Percentiles rank a stretch among this genome's conserved stretches.
Evolutionary conservation across 2,113 vertebrate species (phyloP).

Genomic region (Gopherus evgoodei): DNA sequence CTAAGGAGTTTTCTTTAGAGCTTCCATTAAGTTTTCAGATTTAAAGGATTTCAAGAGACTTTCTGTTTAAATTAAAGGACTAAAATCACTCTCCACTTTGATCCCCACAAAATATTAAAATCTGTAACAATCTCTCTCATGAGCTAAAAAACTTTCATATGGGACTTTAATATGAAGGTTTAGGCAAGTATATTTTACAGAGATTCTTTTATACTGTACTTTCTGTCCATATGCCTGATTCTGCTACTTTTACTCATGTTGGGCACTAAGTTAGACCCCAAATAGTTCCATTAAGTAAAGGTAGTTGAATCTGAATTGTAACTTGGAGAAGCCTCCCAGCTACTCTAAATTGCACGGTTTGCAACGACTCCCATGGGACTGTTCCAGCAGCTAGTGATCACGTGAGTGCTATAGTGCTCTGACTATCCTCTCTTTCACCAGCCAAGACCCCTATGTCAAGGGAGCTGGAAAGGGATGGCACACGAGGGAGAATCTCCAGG

Average conservation of each 20-base stretch:
- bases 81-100: not conserved
- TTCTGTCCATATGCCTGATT: not conserved
- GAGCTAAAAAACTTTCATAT: not conserved
- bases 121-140: not conserved
- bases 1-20: not conserved
- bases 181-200: not conserved
- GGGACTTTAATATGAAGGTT: not conserved
- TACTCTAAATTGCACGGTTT: too few species aligned
- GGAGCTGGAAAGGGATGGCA: too few species aligned
- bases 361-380: too few species aligned
- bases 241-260: not conserved
- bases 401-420: too few species aligned
- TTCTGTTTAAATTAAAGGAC: not conserved
- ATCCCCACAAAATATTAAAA: not conserved
- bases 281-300: not conserved
- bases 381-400: too few species aligned
- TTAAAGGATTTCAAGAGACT: not conserved
- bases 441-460: too few species aligned
- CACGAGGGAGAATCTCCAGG: too few species aligned
- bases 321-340: too few species aligned
- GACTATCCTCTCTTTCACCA: too few species aligned
- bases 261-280: not conserved
- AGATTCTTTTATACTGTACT: not conserved
- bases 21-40: not conserved
- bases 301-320: not conserved